Base-by-base conservation (phyloP, 1,140 invertebrate species). In the Drosophila hydei region DNA sequence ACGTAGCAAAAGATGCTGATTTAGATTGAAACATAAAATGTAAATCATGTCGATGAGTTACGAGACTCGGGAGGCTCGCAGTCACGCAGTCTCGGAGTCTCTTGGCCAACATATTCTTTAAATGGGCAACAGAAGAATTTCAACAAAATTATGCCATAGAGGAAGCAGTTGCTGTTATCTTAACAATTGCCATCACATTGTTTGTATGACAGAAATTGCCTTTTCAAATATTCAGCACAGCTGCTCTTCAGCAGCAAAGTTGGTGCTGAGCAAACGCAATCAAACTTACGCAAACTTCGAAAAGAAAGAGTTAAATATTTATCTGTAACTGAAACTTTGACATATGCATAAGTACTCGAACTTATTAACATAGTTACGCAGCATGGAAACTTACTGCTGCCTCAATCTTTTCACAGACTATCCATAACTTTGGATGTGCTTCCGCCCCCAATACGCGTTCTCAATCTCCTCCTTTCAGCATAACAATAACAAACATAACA, bases 401-500 rank as follows among this genome's bases (percentile, higher is more conserved):
- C 52, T 64, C 27, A 61, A 69, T 70, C 59, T 47, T 45, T 45
- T 21, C 55, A 45, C 56, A 42, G 43, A 59, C 63, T 42, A 67
- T 54, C 38, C 59, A 84, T 64, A 75, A 72, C 74, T 72, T 85
- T 65, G 25, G 14, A 48, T 33, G 56, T 61, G 59, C 63, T 83
- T 83, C 79, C 79, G 75, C n/a, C 42, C 11, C 8, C 19, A 27
- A 23, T 16, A 7, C 50, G 14, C 27, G 19, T 51, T 38, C 40
- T 51, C 25, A 30, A 12, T 38, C 67, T 65, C 33, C n/a, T 40
- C 21, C 67, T 74, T 25, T 18, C 27, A 61, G 63, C 54, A 72
- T 75, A 85, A 79, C 68, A 73, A 77, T 74, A 80, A 75, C 62
- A 56, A 68, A 48, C 67, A 67, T 62, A 80, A 79, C 45, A 72